Evolutionary conservation across 2,113 vertebrate species (phyloP).

Genomic region (Pelvicachromis taeniatus): DNA sequence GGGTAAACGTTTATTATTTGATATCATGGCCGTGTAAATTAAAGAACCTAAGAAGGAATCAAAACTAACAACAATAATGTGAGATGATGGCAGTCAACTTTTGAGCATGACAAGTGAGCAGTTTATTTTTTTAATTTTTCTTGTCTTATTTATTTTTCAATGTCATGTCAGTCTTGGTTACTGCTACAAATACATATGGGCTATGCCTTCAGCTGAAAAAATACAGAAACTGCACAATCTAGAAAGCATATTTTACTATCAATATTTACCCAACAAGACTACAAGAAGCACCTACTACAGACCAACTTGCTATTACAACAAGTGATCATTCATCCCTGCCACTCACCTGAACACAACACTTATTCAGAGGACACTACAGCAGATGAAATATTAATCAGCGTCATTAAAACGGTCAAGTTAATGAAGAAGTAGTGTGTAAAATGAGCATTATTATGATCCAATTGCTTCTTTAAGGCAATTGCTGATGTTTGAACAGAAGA

Average conservation of each 20-base stretch:
- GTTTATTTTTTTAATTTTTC: accelerated
- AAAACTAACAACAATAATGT: not conserved
- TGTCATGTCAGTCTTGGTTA: accelerated
- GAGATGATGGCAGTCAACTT: not conserved
- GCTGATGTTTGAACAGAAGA: not conserved
- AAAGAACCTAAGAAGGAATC: not conserved
- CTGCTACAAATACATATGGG: not conserved
- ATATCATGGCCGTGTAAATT: not conserved
- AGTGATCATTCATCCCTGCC: not conserved
- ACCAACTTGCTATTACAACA: not conserved
- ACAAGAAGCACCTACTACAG: not conserved
- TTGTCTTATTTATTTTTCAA: not conserved
- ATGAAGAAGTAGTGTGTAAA: not conserved
- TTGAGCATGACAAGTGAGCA: not conserved
- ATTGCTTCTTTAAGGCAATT: not conserved
- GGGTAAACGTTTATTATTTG: not conserved
- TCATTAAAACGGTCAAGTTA: not conserved
- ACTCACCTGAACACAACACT: not conserved
- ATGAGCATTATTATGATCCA: not conserved
- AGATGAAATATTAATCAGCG: no score
- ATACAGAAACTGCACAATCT: not conserved
- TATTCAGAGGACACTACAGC: no score
- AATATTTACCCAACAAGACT: not conserved
- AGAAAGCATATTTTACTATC: not conserved
- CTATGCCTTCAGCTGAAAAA: not conserved